Conservation (phyloP, 2,888 invertebrate genomes). For the Sycophila texana region DNA sequence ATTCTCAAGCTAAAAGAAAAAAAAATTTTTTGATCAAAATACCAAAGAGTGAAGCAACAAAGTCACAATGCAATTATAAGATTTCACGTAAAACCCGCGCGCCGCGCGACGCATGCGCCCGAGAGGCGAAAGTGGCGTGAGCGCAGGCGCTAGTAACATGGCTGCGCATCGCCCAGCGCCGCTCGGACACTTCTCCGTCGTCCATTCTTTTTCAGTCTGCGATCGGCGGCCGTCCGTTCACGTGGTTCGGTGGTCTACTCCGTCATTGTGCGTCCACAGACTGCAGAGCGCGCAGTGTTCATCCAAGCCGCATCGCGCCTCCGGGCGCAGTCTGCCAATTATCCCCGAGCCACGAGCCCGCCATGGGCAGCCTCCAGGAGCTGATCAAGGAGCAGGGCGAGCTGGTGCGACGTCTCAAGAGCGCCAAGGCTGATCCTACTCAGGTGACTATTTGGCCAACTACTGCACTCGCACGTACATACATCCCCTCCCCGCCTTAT, state of each 20-base stretch:
- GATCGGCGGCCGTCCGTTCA: slow-evolving; percentile 21
- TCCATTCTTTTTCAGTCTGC: background rate
- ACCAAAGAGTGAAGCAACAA: no score
- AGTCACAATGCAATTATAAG: no score
- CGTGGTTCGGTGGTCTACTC: background rate
- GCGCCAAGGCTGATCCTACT: slow-evolving; percentile 85
- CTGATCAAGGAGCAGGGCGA: slow-evolving; percentile 86
- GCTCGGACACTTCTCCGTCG: background rate
- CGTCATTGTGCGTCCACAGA: background rate
- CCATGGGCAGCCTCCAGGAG: slow-evolving; percentile 53
- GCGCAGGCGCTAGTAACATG: background rate
- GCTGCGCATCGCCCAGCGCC: background rate
- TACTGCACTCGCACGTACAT: background rate
- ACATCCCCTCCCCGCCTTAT: slow-evolving; percentile 59
- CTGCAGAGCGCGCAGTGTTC: background rate
- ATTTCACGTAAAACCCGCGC: background rate
- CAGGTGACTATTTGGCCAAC: slow-evolving; percentile 80
- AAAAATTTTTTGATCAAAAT: no score
- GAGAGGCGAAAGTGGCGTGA: background rate
- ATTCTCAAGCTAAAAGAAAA: no score
- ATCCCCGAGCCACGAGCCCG: background rate
- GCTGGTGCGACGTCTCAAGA: slow-evolving; percentile 87
- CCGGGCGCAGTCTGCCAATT: no score
- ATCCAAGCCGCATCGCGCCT: background rate
- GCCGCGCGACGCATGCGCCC: slow-evolving; percentile 3